Conservation (phyloP, 2,888 invertebrate genomes). For the Hemaris fuciformis region DNA sequence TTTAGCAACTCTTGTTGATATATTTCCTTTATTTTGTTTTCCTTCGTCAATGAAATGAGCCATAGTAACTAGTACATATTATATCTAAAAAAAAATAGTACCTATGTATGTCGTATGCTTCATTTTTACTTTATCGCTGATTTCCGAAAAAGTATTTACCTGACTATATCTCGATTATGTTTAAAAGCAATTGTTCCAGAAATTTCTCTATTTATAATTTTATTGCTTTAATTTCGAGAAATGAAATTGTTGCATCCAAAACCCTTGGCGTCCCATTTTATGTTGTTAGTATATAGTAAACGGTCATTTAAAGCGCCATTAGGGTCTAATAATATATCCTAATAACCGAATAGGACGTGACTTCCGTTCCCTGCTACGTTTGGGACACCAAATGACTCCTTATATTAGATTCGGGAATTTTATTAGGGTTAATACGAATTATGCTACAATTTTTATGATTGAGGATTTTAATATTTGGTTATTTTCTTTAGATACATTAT, state of each 20-base stretch:
- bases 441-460: not conserved
- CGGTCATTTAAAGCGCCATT: constrained; percentile 46
- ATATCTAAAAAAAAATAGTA: too few species aligned
- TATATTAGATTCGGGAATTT: not conserved
- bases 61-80: too few species aligned
- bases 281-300: constrained; percentile 25
- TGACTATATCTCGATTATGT: too few species aligned
- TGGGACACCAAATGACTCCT: not conserved
- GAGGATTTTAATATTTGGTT: not conserved
- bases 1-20: too few species aligned
- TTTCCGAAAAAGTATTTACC: too few species aligned
- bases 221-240: not conserved
- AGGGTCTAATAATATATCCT: constrained; percentile 30
- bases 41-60: too few species aligned
- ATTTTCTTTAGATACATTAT: not conserved
- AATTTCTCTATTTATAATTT: not conserved
- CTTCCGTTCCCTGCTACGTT: constrained; percentile 34
- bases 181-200: not conserved
- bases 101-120: too few species aligned
- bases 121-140: too few species aligned
- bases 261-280: not conserved
- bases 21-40: too few species aligned
- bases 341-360: constrained; percentile 45
- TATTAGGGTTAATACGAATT: not conserved
- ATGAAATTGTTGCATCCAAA: not conserved